Conservation (phyloP, 2,888 invertebrate genomes). For the Stenodema calcarata region DNA sequence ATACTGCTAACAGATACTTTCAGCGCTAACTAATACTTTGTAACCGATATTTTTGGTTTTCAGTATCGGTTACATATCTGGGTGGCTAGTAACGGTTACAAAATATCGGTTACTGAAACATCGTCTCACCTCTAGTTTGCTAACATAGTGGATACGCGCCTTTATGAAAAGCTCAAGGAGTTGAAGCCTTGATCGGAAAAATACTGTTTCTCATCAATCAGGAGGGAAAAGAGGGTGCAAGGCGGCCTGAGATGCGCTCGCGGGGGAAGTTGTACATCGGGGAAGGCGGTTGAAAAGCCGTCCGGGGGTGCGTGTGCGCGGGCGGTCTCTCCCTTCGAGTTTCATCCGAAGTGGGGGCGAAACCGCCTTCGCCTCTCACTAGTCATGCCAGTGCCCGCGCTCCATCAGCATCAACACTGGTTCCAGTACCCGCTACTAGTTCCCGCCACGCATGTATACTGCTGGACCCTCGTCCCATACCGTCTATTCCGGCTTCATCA, state of each 20-base stretch:
- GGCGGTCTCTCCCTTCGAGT: neutral
- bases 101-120: too few species aligned
- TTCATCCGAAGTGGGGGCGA: constrained; percentile 15
- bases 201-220: neutral
- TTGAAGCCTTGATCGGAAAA: neutral
- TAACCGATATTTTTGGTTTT: too few species aligned
- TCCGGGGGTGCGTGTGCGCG: constrained; percentile 11
- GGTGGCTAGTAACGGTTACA: too few species aligned
- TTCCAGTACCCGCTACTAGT: constrained; percentile 43
- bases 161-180: too few species aligned
- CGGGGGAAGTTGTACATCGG: neutral
- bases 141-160: too few species aligned
- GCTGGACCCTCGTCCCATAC: constrained; percentile 46
- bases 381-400: constrained; percentile 52
- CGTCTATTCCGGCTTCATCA: constrained; percentile 45
- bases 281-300: neutral
- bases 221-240: neutral
- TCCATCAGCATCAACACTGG: constrained; percentile 47
- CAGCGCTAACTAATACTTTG: too few species aligned
- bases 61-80: too few species aligned
- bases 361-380: constrained; percentile 15
- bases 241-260: neutral
- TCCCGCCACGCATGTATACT: constrained; percentile 51
- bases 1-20: too few species aligned
- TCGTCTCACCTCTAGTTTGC: too few species aligned